Percentiles rank a stretch among this genome's conserved stretches.
phyloP scores from a whole-genome alignment of 2,888 invertebrate genomes.

The Unio delphinus region DNA sequence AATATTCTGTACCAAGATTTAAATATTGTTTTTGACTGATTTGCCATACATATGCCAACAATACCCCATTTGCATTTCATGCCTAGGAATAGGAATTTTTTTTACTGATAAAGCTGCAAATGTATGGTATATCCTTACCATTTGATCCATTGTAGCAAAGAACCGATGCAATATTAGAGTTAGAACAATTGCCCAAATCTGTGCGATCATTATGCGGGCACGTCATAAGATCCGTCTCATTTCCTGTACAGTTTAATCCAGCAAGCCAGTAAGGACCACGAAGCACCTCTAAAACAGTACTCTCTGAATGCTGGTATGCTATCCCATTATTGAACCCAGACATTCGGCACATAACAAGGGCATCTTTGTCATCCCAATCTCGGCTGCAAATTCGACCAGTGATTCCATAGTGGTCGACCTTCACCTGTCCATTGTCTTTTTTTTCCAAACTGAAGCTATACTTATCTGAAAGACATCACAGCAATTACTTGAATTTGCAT shows the following conservation, averaged over 20 bases:
- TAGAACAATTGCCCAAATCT: constrained; percentile 54
- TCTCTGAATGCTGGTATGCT: constrained; percentile 42
- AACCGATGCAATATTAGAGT: constrained; percentile 52
- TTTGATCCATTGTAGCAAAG: constrained; percentile 55
- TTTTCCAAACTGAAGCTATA: constrained; percentile 40
- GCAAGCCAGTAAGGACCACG: constrained; percentile 58
- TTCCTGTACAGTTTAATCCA: constrained; percentile 57
- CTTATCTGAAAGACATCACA: constrained; percentile 24
- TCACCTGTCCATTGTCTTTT: constrained; percentile 34
- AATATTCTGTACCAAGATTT: no score
- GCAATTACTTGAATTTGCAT: not conserved
- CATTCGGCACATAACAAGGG: constrained; percentile 51
- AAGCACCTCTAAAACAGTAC: constrained; percentile 20
- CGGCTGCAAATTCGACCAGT: constrained; percentile 71
- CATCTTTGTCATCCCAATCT: constrained; percentile 57
- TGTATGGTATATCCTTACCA: constrained; percentile 8
- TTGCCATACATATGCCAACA: no score
- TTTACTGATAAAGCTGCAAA: not conserved
- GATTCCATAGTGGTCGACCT: constrained; percentile 60
- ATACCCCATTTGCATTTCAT: no score
- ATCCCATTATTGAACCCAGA: constrained; percentile 44
- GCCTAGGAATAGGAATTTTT: no score
- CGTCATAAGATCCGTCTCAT: constrained; percentile 42
- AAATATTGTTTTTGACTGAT: no score
- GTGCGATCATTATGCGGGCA: constrained; percentile 46